Evolutionary conservation across 2,797 vertebrate genomes (phyloP).

Genomic region (Peromyscus melanophrys): DNA sequence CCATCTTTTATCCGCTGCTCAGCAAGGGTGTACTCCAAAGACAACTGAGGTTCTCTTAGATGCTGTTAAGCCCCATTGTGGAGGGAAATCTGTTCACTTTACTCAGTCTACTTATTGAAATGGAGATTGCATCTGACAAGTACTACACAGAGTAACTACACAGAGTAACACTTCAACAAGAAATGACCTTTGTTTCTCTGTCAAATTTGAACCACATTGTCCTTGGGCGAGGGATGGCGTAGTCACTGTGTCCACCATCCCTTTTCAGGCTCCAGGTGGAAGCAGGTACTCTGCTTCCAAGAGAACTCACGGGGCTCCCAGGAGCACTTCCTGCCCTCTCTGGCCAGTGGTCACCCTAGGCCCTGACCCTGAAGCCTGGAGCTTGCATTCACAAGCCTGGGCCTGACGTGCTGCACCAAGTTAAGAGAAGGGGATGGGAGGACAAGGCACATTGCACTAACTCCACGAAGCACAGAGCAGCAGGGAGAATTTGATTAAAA

Average conservation of each 20-base stretch:
- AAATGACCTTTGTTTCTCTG: background rate
- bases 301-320: background rate
- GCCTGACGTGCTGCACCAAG: constrained; percentile 74
- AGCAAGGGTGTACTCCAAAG: background rate
- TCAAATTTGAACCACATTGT: background rate
- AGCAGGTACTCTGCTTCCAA: constrained; percentile 47
- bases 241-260: rapidly evolving
- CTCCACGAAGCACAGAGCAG: constrained; percentile 82
- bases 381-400: constrained; percentile 65
- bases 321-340: constrained; percentile 69
- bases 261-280: constrained; percentile 27
- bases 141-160: no score
- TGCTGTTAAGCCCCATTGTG: background rate
- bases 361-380: constrained; percentile 67
- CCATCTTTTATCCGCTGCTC: background rate
- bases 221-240: background rate
- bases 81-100: background rate
- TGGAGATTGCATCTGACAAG: background rate
- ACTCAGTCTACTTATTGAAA: background rate
- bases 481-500: constrained; percentile 89
- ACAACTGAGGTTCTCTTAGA: background rate
- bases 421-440: constrained; percentile 73
- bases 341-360: constrained; percentile 58
- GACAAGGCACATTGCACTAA: constrained; percentile 84
- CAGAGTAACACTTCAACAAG: background rate